Base-by-base conservation (phyloP, 2,888 invertebrate species). In the Cataglyphis altisquamis region DNA sequence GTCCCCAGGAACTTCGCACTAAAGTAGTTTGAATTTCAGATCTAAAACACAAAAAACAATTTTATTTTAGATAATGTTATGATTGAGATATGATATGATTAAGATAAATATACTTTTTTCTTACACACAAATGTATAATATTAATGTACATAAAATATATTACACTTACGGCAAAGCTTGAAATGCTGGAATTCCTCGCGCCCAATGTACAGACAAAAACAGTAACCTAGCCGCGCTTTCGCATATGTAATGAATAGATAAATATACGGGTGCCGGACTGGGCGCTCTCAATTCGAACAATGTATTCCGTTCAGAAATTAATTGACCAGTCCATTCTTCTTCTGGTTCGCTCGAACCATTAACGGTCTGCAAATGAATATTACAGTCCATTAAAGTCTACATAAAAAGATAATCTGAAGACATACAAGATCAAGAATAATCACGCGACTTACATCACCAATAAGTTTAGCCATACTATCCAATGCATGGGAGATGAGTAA, bases 161-260 rank as follows among this genome's bases (percentile, higher is more conserved):
- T 6, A 60, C 60, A 91, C 95, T 95, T 95, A 98, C 98, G 97
- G 97, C 90, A 99, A 96, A 45, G 97, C 96, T 91, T 97, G 97
- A 94, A 98, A 98, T 63, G 97, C 97, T 39, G 97, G 97, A 91
- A 99, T 96, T 91, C 97, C 97, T 88, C 97, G 96, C 73, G 98
- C 96, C 98, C 99, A 99, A 92, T 99, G 97, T 82, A 99, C 97
- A 18, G 97, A 97, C 12, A 98, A 96, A 93, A 99, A 98, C 82
- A 99, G 96, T 78, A 99, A 96, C 70, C 99, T 95, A 2, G 99
- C 98, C 36, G 98, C 99, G 90, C 98, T 98, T 95, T 99, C 99
- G 95, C 99, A 99, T 73, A 98, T 98, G 92, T 98, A 99, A 95
- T 99, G 99, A 92, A 98, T 97, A 90, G 98, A 98, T 91, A 99